Evolutionary conservation across 1,140 invertebrate species (phyloP), one percentile per base, ranked within the genome.

Genomic region (Drosophila bocki): DNA sequence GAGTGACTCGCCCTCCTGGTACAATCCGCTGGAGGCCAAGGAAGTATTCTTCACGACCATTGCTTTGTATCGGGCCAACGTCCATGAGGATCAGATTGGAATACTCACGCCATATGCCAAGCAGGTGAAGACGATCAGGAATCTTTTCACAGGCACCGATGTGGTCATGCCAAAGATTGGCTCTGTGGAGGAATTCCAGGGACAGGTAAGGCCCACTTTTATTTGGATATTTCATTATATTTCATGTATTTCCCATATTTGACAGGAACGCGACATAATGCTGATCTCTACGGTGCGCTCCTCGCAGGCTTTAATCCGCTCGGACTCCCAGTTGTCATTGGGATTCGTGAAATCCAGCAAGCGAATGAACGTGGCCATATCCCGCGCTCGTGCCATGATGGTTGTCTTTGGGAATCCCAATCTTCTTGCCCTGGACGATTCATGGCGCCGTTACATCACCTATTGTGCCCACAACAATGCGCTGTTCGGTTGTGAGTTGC

Each of bases 121-220:
- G 93, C 98, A 99, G 94, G 97, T 97, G 92, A 92, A 82, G 70
- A 67, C 71, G 45, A 45, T 92, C 15, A 62, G 80, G 5, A 78
- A n/a, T 15, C 59, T 92, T 51, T 93, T 92, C 22, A 60, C 78
- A 11, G 93, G 94, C 17, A 94, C 95, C 13, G 94, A 96, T 71
- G 94, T 95, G n/a, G 90, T 95, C 8, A 87, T 95, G 67, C 96
- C 97, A 4, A 98, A 98, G 95, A 95, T 99, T 42, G 98, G 98
- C 0, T 97, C 97, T 8, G 97, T 99, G 2, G 98, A 99, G 94
- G 98, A 99, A 92, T 99, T 99, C 92, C 98, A 99, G 93, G 98
- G 98, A 7, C 92, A 92, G 82, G 91, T 92, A 63, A 48, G 47
- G 3, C 26, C 26, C 6, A n/a, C n/a, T 9, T 35, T 41, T 6